Evolutionary conservation across 2,113 vertebrate genomes (phyloP), one percentile per base, ranked within the genome.

Genomic region (Pao palembangensis): DNA sequence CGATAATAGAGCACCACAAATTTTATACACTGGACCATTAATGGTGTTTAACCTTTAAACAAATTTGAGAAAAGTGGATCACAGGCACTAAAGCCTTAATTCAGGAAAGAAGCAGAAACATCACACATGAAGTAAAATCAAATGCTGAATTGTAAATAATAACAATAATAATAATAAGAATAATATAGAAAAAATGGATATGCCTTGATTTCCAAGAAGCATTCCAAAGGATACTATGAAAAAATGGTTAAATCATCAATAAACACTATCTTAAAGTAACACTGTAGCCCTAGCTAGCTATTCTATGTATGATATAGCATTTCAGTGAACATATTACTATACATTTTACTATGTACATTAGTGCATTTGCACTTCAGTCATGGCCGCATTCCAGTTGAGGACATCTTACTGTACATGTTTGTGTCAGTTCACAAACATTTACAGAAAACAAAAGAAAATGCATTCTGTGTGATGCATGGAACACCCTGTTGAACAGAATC

Each of bases 321-420:
- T 21, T 44, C 6, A 51, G 0, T 57, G 7, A 38, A 23, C 2
- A 25, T 34, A 23, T 51, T 47, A 25, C 38, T 57, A 48, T 47
- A 52, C 48, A 58, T 13, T 8, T 52, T 63, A 20, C 28, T 58
- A 41, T 53, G 12, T 64, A 71, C 61, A 64, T 17, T 25, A 20
- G n/a, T 21, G 31, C 15, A 25, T 23, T 17, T 54, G 19, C 51
- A 54, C 43, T 38, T 34, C 6, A 47, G 41, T 46, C n/a, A 11
- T 16, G n/a, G 34, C 25, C 61, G 20, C 7, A 17, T 63, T 46
- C 16, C 23, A 46, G 42, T 38, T 21, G 31, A 15, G 42, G 42
- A 18, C 8, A 53, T 18, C 21, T 2, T 14, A 31, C 14, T 38
- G 34, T 11, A 38, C 34, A 38, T 1, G 28, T 6, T 15, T 4